A percentile compares a stretch with the other conserved stretches of the same genome.
Evolutionary conservation across 2,888 invertebrate genomes (phyloP).

Genomic region (Oasisia sp.): DNA sequence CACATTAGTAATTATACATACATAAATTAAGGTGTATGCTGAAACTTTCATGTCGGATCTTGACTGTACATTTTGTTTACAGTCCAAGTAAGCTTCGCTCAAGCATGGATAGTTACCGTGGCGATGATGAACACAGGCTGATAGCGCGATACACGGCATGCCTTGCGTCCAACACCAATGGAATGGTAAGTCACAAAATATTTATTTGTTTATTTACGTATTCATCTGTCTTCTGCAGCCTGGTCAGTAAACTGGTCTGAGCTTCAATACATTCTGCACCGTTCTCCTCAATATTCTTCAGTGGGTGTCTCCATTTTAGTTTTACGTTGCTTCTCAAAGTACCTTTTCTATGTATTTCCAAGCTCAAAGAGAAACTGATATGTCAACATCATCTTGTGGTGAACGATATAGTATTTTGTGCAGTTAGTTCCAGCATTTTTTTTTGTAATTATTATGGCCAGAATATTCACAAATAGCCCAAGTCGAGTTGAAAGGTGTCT

Average conservation of each 20-base stretch:
- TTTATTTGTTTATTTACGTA: not conserved
- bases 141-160: constrained; percentile 97
- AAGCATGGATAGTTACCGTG: constrained; percentile 35
- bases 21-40: not conserved
- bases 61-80: constrained; percentile 20
- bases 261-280: no score
- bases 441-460: not conserved
- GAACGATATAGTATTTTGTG: not conserved
- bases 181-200: constrained; percentile 70
- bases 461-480: not conserved
- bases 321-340: not conserved
- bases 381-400: not conserved
- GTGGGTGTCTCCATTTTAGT: not conserved
- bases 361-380: not conserved
- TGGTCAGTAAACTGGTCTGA: no score
- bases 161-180: constrained; percentile 89
- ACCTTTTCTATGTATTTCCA: not conserved
- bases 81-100: constrained; percentile 36
- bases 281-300: no score
- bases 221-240: not conserved
- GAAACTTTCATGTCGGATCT: not conserved
- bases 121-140: constrained; percentile 92
- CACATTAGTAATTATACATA: not conserved
- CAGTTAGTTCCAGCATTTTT: not conserved
- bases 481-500: no score